phyloP scores from a whole-genome alignment of 2,113 vertebrate genomes.

The Oceanites oceanicus region DNA sequence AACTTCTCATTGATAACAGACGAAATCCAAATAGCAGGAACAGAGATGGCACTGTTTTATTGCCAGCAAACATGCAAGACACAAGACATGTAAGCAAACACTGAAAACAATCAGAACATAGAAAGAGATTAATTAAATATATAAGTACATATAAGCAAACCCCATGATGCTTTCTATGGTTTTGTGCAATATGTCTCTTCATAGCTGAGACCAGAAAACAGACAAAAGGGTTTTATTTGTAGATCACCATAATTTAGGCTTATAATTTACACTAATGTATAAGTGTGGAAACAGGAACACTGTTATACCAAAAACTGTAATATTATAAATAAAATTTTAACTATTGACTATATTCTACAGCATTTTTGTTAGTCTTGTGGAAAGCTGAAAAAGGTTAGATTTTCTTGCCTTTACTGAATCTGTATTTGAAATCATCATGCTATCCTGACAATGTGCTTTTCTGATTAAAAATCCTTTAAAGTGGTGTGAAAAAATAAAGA shows the following conservation, averaged over 20 bases:
- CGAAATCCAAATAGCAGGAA: neutral
- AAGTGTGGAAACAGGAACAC: conserved; percentile 28
- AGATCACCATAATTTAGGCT: conserved; percentile 2
- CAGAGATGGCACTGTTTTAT: neutral
- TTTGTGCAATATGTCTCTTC: conserved; percentile 11
- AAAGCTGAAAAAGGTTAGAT: conserved; percentile 19
- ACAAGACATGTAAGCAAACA: conserved; percentile 12
- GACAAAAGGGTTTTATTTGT: conserved; percentile 26
- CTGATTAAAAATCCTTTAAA: conserved; percentile 32
- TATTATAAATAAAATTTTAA: conserved; percentile 65
- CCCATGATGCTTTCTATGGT: conserved; percentile 24
- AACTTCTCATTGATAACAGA: neutral
- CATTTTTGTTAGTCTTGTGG: conserved; percentile 57
- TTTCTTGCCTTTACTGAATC: conserved; percentile 32
- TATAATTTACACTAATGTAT: conserved; percentile 21
- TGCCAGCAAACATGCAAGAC: conserved; percentile 42
- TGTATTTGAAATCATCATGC: conserved; percentile 36
- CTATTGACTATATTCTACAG: conserved; percentile 27
- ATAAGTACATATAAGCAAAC: neutral
- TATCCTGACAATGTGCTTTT: conserved; percentile 12
- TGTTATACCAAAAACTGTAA: conserved; percentile 39
- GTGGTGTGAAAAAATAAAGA: neutral
- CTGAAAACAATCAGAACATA: neutral
- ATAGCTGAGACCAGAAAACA: conserved; percentile 24
- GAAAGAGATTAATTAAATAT: neutral